These are phyloP conservation scores for Cyrtodaria siliqua DNA, from an alignment of 2,888 invertebrate genomes.

Conservation along the genomic window DNA sequence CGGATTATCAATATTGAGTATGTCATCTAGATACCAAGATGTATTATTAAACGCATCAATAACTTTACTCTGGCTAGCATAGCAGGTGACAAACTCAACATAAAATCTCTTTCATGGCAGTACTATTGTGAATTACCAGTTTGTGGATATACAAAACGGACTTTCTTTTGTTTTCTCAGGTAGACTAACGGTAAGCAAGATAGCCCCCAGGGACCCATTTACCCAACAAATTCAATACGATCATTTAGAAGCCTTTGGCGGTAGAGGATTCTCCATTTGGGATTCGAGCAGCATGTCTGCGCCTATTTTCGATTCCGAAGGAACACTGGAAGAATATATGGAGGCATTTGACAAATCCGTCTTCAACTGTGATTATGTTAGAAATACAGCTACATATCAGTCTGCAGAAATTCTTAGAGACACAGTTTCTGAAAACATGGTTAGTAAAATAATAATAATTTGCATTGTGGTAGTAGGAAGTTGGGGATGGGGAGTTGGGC, in stretches of 20 bases:
- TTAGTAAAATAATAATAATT: conserved; percentile 13
- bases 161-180: too few relatives aligned
- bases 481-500: too few relatives aligned
- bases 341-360: conserved; percentile 50
- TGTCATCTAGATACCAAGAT: too few relatives aligned
- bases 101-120: too few relatives aligned
- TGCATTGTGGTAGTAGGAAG: neutral
- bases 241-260: conserved; percentile 63
- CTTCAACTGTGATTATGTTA: conserved; percentile 68
- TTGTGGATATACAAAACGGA: too few relatives aligned
- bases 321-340: conserved; percentile 65
- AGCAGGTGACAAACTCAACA: too few relatives aligned
- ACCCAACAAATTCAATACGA: conserved; percentile 39
- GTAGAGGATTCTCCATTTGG: conserved; percentile 73
- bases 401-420: conserved; percentile 67
- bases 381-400: conserved; percentile 41
- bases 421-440: conserved; percentile 61
- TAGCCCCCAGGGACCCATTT: conserved; percentile 56
- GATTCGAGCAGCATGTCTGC: conserved; percentile 44
- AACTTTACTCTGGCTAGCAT: too few relatives aligned
- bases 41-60: too few relatives aligned
- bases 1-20: too few relatives aligned
- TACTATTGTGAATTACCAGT: too few relatives aligned
- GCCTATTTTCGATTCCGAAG: conserved; percentile 64
- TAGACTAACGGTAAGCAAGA: conserved; percentile 56